Base-by-base conservation (phyloP, 2,888 invertebrate species). In the Lomographa bimaculata region DNA sequence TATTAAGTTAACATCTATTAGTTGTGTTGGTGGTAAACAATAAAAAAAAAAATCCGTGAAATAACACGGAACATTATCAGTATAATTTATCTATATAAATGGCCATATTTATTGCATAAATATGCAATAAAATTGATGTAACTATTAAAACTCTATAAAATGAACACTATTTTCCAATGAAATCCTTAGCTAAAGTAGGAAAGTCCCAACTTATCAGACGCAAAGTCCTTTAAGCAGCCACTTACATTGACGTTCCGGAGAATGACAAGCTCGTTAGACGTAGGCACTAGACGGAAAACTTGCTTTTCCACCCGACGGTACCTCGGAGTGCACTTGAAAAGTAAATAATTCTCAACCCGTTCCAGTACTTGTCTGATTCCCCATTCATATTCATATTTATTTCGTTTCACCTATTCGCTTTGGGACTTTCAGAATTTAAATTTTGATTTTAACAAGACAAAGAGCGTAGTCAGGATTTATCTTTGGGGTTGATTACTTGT, bases 361-460 rank as follows among this genome's bases (percentile, higher is more conserved):
- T 74, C 74, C 70, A 65, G 73, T 70, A 72, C 81, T 81, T 77
- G 76, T 79, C 79, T 79, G 80, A 80, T 79, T 80, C 74, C 58
- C 80, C 76, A 89, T 89, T 89, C 89, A 89, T 89, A 89, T 89
- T 89, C 89, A 89, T 89, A 89, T 89, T 89, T 86, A 85, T 84
- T 85, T 83, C 85, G 77, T 80, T 85, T 78, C 79, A 85, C 82
- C 82, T 80, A 83, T 76, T 77, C 80, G 79, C 79, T 72, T 66
- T 67, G 66, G 72, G 73, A 71, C 64, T 68, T 69, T 64, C 56
- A 60, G 66, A 75, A 83, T 84, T 84, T 76, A 74, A 84, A 86
- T 85, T 79, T 79, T 79, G 79, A 82, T 82, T 84, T 82, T 78
- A 82, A 82, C 83, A 80, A 83, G 84, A 81, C 17, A 5, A 2